Evolutionary conservation across 2,888 invertebrate genomes (phyloP).

Genomic region (Acrobasis repandana): DNA sequence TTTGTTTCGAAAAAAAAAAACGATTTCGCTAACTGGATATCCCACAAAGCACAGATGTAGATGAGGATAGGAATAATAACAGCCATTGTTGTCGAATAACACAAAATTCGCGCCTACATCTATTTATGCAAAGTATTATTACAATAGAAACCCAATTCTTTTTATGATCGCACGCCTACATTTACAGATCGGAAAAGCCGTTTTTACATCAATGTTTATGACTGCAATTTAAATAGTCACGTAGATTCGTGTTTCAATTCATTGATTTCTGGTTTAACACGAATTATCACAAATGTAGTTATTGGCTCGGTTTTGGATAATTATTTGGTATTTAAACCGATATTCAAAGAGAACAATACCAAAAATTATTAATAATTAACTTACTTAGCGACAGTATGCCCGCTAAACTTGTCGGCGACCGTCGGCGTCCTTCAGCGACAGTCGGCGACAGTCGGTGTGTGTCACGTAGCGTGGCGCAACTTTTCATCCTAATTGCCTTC

Average conservation of each 20-base stretch:
- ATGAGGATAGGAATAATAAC: background rate
- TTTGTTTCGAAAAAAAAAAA: no score
- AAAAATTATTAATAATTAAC: no score
- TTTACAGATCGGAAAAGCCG: background rate
- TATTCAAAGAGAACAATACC: no score
- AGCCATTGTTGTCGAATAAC: background rate
- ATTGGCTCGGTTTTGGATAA: no score
- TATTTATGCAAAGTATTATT: slow-evolving; percentile 34
- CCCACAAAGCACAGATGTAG: background rate
- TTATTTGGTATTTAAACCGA: no score
- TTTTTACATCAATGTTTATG: slow-evolving; percentile 6
- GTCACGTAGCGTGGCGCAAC: no score
- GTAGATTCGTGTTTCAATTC: background rate
- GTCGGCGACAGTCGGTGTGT: no score
- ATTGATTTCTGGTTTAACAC: background rate
- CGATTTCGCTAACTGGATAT: background rate
- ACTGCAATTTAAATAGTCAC: background rate
- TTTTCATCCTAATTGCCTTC: background rate
- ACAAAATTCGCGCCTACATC: slow-evolving; percentile 24
- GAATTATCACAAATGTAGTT: no score
- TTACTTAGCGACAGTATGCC: no score
- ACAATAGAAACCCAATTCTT: slow-evolving; percentile 30
- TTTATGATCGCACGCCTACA: slow-evolving; percentile 26
- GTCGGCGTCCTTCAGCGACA: no score
- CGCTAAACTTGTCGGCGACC: no score